A percentile compares a stretch with the other conserved stretches of the same genome.
phyloP scores from a whole-genome alignment of 1,140 invertebrate species.

The Trichomalopsis sarcophagae region DNA sequence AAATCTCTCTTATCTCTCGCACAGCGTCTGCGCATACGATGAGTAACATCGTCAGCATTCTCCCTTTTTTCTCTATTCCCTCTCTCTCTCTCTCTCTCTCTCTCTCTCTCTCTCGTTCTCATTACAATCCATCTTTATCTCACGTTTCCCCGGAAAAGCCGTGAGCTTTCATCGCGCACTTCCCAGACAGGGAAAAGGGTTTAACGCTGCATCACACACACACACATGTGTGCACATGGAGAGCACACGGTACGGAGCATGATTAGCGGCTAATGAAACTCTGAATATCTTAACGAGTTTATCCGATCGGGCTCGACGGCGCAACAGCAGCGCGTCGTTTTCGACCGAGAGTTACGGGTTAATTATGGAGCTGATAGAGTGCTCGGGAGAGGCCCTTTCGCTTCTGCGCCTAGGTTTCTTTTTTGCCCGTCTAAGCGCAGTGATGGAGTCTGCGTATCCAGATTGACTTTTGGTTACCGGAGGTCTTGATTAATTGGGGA shows the following conservation, averaged over 20 bases:
- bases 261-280: constrained; percentile 67
- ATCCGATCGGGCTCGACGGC: constrained; percentile 43
- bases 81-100: background rate
- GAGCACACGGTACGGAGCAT: constrained; percentile 43
- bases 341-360: constrained; percentile 58
- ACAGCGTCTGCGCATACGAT: constrained; percentile 8
- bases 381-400: background rate
- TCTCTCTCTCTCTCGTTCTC: background rate
- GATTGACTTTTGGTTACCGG: background rate
- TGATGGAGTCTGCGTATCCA: background rate
- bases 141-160: background rate
- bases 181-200: background rate
- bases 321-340: constrained; percentile 47
- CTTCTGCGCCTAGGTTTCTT: background rate
- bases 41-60: constrained; percentile 7
- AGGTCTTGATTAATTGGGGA: background rate
- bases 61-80: background rate
- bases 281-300: constrained; percentile 62
- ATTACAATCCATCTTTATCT: constrained; percentile 29
- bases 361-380: constrained; percentile 64
- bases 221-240: background rate
- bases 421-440: background rate
- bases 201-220: background rate
- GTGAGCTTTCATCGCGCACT: background rate
- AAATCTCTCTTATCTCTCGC: constrained; percentile 31